phyloP scores from a whole-genome alignment of 2,888 invertebrate genomes.

The Craniophora ligustri region DNA sequence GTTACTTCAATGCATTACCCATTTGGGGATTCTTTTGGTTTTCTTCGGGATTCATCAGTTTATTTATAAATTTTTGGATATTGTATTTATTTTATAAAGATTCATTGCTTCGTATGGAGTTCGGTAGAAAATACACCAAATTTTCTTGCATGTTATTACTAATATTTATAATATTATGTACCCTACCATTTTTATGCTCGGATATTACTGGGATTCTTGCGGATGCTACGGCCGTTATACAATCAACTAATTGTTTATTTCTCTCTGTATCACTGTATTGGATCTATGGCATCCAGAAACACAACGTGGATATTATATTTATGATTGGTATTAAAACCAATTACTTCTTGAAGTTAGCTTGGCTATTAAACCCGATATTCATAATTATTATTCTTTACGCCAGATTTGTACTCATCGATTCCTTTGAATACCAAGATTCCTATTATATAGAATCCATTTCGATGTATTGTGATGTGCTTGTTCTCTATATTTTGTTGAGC shows the following conservation, averaged over 20 bases:
- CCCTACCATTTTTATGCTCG: slow-evolving; percentile 77
- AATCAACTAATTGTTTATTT: slow-evolving; percentile 69
- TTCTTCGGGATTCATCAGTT: slow-evolving; percentile 66
- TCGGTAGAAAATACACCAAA: slow-evolving; percentile 60
- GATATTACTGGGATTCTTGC: slow-evolving; percentile 71
- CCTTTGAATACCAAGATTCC: slow-evolving; percentile 57
- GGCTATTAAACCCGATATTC: slow-evolving; percentile 75
- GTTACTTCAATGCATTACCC: slow-evolving; percentile 70
- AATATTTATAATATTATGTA: slow-evolving; percentile 56
- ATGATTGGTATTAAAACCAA: slow-evolving; percentile 83
- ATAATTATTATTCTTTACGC: slow-evolving; percentile 58
- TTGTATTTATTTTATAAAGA: slow-evolving; percentile 69
- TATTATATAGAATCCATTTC: slow-evolving; percentile 54
- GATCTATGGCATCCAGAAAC: slow-evolving; percentile 77
- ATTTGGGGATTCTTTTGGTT: slow-evolving; percentile 80
- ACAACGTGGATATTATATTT: slow-evolving; percentile 79
- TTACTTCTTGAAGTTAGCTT: slow-evolving; percentile 75
- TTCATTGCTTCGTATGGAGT: slow-evolving; percentile 51
- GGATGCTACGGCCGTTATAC: slow-evolving; percentile 71
- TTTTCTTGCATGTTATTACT: slow-evolving; percentile 58
- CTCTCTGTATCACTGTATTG: slow-evolving; percentile 79
- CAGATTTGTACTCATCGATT: slow-evolving; percentile 50
- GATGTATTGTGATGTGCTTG: slow-evolving; percentile 56
- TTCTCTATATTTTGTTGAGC: slow-evolving; percentile 64
- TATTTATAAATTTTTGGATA: slow-evolving; percentile 75